A percentile compares a stretch with the other conserved stretches of the same genome.
Evolutionary conservation across 2,888 invertebrate species (phyloP).

Genomic region (Callyntrura guangdongensis): DNA sequence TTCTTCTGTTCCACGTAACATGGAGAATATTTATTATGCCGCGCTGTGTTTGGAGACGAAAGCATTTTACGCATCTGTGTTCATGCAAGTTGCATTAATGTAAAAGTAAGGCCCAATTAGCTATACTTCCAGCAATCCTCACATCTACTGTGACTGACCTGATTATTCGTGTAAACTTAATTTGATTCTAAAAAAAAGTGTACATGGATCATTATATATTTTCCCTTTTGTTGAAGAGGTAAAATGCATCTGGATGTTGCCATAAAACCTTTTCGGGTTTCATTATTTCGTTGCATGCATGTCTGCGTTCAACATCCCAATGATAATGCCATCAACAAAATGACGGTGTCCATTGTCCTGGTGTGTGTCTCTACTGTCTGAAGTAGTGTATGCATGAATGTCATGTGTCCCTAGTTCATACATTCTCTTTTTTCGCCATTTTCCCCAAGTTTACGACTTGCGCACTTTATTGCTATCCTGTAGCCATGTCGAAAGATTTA

Average conservation of each 20-base stretch:
- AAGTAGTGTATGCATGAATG: not conserved
- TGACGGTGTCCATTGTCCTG: not conserved
- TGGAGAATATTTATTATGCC: no score
- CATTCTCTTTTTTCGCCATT: not conserved
- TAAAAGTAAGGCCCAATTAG: slow-evolving; percentile 5
- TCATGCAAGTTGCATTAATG: no score
- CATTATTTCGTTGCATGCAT: not conserved
- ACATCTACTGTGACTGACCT: not conserved
- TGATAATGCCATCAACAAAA: not conserved
- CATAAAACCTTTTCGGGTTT: not conserved
- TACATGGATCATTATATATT: no score
- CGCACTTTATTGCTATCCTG: not conserved
- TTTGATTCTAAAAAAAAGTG: not conserved
- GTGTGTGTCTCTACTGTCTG: not conserved
- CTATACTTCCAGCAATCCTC: not conserved
- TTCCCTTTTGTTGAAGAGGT: no score
- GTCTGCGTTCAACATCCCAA: not conserved
- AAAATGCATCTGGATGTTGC: no score
- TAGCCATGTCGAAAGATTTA: slow-evolving; percentile 18
- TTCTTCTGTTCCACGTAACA: no score
- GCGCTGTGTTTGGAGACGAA: no score
- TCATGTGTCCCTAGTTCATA: no score
- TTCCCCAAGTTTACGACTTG: slow-evolving; percentile 4
- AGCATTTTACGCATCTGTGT: no score
- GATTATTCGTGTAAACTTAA: not conserved